A percentile compares a stretch with the other conserved stretches of the same genome.
Evolutionary conservation across 2,888 invertebrate species (phyloP).

Genomic region (Polymixis flavicincta): DNA sequence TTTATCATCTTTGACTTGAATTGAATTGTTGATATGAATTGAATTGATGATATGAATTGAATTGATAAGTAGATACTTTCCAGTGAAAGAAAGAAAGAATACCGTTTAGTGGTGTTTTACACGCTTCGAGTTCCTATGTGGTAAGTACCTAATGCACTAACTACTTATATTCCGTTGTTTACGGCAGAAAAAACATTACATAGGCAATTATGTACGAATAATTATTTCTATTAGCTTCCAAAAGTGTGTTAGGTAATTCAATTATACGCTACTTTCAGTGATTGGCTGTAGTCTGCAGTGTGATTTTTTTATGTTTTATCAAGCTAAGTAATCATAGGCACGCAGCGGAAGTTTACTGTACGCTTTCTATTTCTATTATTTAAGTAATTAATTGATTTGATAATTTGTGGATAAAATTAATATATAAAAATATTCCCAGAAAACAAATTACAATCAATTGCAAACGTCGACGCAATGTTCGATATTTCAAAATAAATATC

Average conservation of each 20-base stretch:
- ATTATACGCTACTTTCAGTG: conserved; percentile 25
- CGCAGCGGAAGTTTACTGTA: conserved; percentile 5
- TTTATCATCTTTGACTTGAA: background rate
- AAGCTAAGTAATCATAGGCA: conserved; percentile 10
- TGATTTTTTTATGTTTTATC: conserved; percentile 19
- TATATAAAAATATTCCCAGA: background rate
- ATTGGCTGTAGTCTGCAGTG: conserved; percentile 4
- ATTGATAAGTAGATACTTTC: background rate
- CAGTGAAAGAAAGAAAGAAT: too few relatives aligned
- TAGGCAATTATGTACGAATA: conserved; percentile 15
- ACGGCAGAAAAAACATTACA: conserved; percentile 5
- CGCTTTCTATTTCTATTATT: background rate
- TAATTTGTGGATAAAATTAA: background rate
- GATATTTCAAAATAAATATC: background rate
- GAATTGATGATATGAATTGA: too few relatives aligned
- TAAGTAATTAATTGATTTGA: background rate
- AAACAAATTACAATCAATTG: background rate
- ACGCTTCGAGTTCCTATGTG: background rate
- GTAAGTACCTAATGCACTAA: background rate
- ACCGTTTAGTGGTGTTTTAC: conserved; percentile 1
- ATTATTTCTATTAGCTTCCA: conserved; percentile 20
- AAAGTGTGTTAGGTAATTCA: conserved; percentile 35
- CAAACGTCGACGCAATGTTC: background rate
- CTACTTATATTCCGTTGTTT: background rate
- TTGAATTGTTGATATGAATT: too few relatives aligned